These are phyloP conservation scores for Caenorhabditis macrosperma DNA, from an alignment of 2,888 invertebrate genomes.

Conservation along the genomic window DNA sequence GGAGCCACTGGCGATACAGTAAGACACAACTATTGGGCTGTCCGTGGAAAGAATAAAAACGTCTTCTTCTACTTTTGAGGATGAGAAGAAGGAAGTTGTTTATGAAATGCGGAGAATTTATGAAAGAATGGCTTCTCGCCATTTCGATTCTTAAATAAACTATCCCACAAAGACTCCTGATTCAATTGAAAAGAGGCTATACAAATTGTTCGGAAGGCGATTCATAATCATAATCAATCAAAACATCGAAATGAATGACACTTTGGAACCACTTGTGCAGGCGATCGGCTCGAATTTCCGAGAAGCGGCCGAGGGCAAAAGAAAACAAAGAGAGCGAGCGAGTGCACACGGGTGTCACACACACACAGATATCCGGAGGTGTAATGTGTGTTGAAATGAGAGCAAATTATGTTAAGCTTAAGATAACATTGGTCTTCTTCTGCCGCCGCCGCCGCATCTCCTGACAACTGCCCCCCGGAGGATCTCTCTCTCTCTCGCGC, in stretches of 20 bases:
- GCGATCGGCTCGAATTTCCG: constrained; percentile 41
- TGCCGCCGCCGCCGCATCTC: constrained; percentile 24
- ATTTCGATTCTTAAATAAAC: too few species aligned
- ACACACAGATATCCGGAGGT: constrained; percentile 15
- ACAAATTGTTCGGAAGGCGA: background rate
- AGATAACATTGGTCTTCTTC: constrained; percentile 66
- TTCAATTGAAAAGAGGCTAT: constrained; percentile 1
- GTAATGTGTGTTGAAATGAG: constrained; percentile 58
- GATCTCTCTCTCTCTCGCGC: background rate
- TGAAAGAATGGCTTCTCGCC: too few species aligned
- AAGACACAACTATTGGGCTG: too few species aligned
- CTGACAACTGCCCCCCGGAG: constrained; percentile 43
- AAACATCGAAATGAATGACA: background rate
- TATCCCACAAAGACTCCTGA: too few species aligned
- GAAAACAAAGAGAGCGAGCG: constrained; percentile 27
- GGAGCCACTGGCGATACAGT: too few species aligned
- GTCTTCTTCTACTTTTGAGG: too few species aligned
- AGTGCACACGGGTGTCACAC: background rate
- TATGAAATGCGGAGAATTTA: too few species aligned
- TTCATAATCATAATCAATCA: constrained; percentile 30
- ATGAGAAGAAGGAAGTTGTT: too few species aligned
- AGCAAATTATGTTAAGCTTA: constrained; percentile 63
- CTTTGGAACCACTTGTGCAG: constrained; percentile 33
- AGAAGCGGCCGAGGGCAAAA: background rate
- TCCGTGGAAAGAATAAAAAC: too few species aligned